Conservation (phyloP, 2,113 vertebrate species). For the Orientallactaga bullata region DNA sequence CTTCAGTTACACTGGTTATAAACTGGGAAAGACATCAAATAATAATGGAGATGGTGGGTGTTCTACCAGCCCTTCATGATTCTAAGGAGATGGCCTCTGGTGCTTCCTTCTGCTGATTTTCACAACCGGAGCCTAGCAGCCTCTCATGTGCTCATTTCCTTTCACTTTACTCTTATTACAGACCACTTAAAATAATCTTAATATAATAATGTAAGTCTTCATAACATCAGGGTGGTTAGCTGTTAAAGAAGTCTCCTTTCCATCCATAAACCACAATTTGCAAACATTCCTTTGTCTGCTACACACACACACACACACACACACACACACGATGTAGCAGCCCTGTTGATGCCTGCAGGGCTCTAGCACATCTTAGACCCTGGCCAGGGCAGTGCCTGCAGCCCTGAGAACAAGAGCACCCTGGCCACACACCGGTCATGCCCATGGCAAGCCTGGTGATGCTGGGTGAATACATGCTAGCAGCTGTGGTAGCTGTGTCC, state of each 20-base stretch:
- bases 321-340: background rate
- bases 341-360: background rate
- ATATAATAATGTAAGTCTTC: conserved; percentile 59
- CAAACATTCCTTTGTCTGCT: background rate
- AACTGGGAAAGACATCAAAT: conserved; percentile 60
- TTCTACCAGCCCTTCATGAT: conserved; percentile 15
- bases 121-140: conserved; percentile 51
- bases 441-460: background rate
- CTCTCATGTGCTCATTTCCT: conserved; percentile 62
- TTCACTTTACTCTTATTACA: conserved; percentile 57
- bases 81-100: conserved; percentile 58
- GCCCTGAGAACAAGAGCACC: background rate
- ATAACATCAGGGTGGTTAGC: conserved; percentile 27
- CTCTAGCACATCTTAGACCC: background rate
- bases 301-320: conserved; percentile 5
- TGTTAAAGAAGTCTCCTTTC: conserved; percentile 62
- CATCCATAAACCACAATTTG: conserved; percentile 51
- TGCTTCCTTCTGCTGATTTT: conserved; percentile 47
- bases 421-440: background rate
- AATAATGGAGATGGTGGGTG: background rate
- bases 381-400: background rate
- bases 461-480: background rate
- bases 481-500: background rate
- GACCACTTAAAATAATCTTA: conserved; percentile 71
- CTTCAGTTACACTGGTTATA: conserved; percentile 34